phyloP scores from a whole-genome alignment of 1,140 invertebrate species.

The Trichogramma pretiosum region DNA sequence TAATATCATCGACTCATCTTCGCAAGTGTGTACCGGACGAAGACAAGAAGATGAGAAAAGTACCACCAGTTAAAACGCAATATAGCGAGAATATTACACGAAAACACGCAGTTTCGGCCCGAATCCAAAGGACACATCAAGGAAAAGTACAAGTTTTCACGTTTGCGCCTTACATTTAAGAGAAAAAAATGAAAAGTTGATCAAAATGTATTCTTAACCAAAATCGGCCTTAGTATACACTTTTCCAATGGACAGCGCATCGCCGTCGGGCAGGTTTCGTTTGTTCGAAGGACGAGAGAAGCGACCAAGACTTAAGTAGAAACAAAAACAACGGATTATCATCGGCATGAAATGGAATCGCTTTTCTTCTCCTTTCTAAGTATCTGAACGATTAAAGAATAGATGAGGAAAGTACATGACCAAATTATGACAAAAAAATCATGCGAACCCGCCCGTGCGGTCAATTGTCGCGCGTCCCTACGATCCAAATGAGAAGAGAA shows the following conservation, averaged over 20 bases:
- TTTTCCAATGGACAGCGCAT: conserved; percentile 31
- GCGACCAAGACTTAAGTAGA: too few species aligned
- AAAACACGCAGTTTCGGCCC: conserved; percentile 37
- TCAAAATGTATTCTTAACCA: conserved; percentile 44
- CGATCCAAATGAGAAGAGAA: too few species aligned
- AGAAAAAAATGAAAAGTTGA: conserved; percentile 43
- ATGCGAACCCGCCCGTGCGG: conserved; percentile 20
- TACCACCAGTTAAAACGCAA: background rate
- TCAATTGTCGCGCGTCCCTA: conserved; percentile 20
- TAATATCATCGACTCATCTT: too few species aligned
- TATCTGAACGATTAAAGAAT: too few species aligned
- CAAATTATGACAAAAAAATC: conserved; percentile 2
- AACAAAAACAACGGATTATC: background rate
- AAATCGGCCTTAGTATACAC: conserved; percentile 44
- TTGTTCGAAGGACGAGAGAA: too few species aligned
- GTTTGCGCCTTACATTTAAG: conserved; percentile 45
- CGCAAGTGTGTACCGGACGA: background rate
- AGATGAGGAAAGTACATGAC: background rate
- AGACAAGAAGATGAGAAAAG: background rate
- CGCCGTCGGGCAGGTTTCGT: conserved; percentile 18
- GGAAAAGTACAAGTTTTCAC: conserved; percentile 45
- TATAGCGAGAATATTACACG: conserved; percentile 17
- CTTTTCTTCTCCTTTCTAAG: too few species aligned
- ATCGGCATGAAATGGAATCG: too few species aligned
- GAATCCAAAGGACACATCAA: conserved; percentile 43